phyloP scores from a whole-genome alignment of 2,113 vertebrate genomes.

The Lepus europaeus region DNA sequence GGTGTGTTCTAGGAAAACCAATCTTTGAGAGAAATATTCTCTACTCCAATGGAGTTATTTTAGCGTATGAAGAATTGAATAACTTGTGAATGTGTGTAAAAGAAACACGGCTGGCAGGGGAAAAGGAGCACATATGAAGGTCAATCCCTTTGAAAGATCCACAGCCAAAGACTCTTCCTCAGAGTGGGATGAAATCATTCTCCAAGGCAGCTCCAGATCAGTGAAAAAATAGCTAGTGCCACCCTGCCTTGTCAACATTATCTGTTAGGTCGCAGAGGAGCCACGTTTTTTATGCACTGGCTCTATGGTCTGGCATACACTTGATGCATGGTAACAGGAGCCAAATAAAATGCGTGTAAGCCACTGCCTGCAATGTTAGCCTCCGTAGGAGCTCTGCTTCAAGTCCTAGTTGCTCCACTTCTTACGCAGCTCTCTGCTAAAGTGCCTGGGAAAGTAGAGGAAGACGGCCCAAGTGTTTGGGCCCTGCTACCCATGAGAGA shows the following conservation, averaged over 20 bases:
- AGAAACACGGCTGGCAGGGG: slow-evolving; percentile 55
- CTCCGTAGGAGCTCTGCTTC: no score
- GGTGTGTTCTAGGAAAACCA: slow-evolving; percentile 48
- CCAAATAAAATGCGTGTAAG: not conserved
- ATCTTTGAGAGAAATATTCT: not conserved
- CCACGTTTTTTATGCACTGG: not conserved
- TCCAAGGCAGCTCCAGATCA: not conserved
- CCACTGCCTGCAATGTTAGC: no score
- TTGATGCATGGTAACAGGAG: not conserved
- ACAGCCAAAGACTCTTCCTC: slow-evolving; percentile 49
- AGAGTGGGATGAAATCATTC: slow-evolving; percentile 38
- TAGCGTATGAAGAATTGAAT: not conserved
- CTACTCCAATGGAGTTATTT: slow-evolving; percentile 43
- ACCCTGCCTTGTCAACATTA: not conserved
- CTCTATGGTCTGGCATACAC: not conserved
- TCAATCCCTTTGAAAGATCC: slow-evolving; percentile 47
- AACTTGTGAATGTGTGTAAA: slow-evolving; percentile 43
- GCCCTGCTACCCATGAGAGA: no score
- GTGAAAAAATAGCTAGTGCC: not conserved
- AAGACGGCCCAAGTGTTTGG: no score
- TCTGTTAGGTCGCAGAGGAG: not conserved
- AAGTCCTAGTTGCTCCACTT: no score
- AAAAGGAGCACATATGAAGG: slow-evolving; percentile 42
- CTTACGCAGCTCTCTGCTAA: no score
- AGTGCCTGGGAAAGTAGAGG: no score